Evolutionary conservation across 2,888 invertebrate genomes (phyloP), one percentile per base, ranked within the genome.

Genomic region (Myopa tessellatipennis): DNA sequence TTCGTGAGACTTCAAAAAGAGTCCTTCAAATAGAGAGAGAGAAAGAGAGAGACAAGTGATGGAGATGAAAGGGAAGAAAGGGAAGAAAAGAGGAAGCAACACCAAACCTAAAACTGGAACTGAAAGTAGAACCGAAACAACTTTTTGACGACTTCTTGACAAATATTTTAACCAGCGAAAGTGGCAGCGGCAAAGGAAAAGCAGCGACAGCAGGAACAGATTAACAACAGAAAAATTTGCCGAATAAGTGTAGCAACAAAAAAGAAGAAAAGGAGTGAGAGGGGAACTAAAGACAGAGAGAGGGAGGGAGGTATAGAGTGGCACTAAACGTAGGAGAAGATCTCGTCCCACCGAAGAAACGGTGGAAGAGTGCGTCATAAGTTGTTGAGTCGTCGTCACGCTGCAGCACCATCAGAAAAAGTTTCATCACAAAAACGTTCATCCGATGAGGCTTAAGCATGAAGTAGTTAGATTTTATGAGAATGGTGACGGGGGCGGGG

Each of bases 131-230:
- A 45, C 45, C 18, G n/a, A 36, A 67, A n/a, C 55, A 58, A 71
- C 58, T 60, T 71, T 71, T 60, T 60, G 71, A 71, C 58, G 71
- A 71, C 58, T 71, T 71, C 61, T 61, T 73, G 73, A 73, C 63
- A 63, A 73, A 73, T 73, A 73, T 73, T 73, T 63, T 63, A 65
- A 65, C 74, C 16, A 71, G 38, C 58, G 71, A 58, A 71, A 71
- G 70, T 18, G 55, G 70, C 52, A 36, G 55, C 2, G 34, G 40
- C 38, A 65, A 1, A 3, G n/a, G 55, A 34, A 26, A 36, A 12
- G 58, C 40, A 71, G 7, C 40, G 55, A 55, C 58, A 38, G 18
- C 18, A 18, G 60, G 16, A 38, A 58, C n/a, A 38, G 71, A 71
- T 58, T 50, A 60, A 38, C 50, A 34, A 70, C 16, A 58, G 55